phyloP scores from a whole-genome alignment of 2,888 invertebrate species.

The Bedellia somnulentella region DNA sequence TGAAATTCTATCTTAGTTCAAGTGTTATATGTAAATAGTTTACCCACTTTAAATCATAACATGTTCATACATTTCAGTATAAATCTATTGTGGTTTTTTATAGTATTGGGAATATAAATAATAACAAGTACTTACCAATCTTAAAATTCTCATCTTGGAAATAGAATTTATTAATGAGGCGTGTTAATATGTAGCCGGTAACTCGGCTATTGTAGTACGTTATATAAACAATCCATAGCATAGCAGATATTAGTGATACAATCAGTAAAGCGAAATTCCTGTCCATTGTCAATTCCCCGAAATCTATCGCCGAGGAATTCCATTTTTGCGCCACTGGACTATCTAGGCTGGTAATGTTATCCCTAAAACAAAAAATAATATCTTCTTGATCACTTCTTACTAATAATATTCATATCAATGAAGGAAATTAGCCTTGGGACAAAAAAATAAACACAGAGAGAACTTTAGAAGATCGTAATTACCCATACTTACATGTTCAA shows the following conservation, averaged over 20 bases:
- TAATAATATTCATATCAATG: too few relatives aligned
- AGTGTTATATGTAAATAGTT: slow-evolving; percentile 3
- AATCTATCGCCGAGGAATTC: slow-evolving; percentile 64
- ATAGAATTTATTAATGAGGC: slow-evolving; percentile 84
- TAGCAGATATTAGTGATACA: slow-evolving; percentile 78
- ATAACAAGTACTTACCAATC: slow-evolving; percentile 75
- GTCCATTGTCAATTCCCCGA: slow-evolving; percentile 72
- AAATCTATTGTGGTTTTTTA: background rate
- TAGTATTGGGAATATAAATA: slow-evolving; percentile 6
- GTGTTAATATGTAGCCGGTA: slow-evolving; percentile 86
- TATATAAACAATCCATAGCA: slow-evolving; percentile 91
- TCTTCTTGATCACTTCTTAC: too few relatives aligned
- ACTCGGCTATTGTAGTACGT: slow-evolving; percentile 94
- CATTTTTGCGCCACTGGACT: slow-evolving; percentile 49
- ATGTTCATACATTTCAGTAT: slow-evolving; percentile 5
- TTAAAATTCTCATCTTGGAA: slow-evolving; percentile 85
- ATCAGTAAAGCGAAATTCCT: slow-evolving; percentile 75
- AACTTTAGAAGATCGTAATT: too few relatives aligned
- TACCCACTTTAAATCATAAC: slow-evolving; percentile 4
- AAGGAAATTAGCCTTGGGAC: too few relatives aligned
- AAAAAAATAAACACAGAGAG: too few relatives aligned
- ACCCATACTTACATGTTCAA: too few relatives aligned
- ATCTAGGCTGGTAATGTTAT: slow-evolving; percentile 29
- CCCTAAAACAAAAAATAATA: slow-evolving; percentile 29
- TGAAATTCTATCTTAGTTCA: too few relatives aligned